These are phyloP conservation scores for Argyrosomus regius DNA, from an alignment of 2,797 vertebrate genomes.

Conservation along the genomic window DNA sequence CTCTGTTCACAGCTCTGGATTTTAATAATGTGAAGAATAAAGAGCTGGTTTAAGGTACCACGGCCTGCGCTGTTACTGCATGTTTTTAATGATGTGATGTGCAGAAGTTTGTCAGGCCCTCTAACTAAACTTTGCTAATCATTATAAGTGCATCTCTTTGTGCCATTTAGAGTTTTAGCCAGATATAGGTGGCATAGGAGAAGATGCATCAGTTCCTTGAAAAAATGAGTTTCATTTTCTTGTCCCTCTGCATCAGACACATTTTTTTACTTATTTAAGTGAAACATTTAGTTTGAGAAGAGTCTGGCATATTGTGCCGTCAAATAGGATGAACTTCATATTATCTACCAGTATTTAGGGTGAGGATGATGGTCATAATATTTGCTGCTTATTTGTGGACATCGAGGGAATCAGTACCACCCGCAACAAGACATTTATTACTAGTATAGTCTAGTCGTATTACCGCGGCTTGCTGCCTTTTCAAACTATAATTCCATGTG, in stretches of 20 bases:
- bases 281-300: neutral
- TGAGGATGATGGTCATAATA: neutral
- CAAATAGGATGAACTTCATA: neutral
- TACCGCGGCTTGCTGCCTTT: neutral
- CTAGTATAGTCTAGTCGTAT: neutral
- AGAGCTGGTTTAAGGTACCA: neutral
- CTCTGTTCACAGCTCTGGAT: conserved; percentile 11
- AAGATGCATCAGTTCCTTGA: conserved; percentile 3
- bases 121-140: neutral
- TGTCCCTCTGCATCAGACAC: neutral
- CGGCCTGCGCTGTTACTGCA: neutral
- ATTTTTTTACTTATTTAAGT: neutral
- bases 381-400: conserved; percentile 3
- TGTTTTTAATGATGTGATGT: neutral
- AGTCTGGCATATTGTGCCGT: neutral
- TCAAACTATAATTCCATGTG: neutral
- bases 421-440: conserved; percentile 1
- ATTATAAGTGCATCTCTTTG: neutral
- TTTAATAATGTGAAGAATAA: conserved; percentile 17
- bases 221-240: neutral
- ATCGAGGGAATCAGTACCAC: neutral
- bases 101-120: neutral
- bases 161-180: conserved; percentile 1
- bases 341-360: neutral
- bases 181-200: conserved; percentile 2